phyloP scores from a whole-genome alignment of 2,888 invertebrate species.

The Sialis lutaria region DNA sequence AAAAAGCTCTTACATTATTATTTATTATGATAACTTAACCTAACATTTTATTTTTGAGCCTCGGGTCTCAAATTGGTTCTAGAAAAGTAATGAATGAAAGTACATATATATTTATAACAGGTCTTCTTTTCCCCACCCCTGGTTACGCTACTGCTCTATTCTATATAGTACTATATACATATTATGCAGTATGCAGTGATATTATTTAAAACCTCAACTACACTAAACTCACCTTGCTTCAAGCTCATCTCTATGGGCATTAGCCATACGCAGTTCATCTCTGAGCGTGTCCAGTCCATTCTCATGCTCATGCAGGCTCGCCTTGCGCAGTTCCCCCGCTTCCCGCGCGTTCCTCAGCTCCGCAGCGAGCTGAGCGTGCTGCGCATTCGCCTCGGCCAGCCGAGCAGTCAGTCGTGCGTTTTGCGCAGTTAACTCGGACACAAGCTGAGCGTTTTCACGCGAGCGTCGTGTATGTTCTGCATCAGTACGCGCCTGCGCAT shows the following conservation, averaged over 20 bases:
- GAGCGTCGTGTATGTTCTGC: slow-evolving; percentile 45
- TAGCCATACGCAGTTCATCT: slow-evolving; percentile 71
- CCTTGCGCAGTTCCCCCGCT: slow-evolving; percentile 61
- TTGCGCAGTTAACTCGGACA: slow-evolving; percentile 74
- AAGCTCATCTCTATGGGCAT: slow-evolving; percentile 67
- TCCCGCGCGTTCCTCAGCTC: slow-evolving; percentile 71
- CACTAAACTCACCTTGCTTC: slow-evolving; percentile 52
- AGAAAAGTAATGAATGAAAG: no score
- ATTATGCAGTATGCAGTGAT: no score
- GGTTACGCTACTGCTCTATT: no score
- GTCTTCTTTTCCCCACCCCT: no score
- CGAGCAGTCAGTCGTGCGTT: slow-evolving; percentile 73
- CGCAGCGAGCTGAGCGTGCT: slow-evolving; percentile 60
- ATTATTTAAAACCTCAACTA: no score
- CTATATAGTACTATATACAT: no score
- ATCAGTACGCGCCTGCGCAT: slow-evolving; percentile 51
- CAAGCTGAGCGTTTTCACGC: slow-evolving; percentile 63
- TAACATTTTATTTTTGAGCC: no score
- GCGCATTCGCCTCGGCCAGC: slow-evolving; percentile 65
- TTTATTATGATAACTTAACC: no score
- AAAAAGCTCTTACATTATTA: no score
- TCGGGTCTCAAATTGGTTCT: no score
- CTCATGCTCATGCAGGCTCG: slow-evolving; percentile 57
- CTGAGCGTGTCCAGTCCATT: slow-evolving; percentile 74
- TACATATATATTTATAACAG: no score